Base-by-base conservation (phyloP, 2,113 vertebrate genomes). In the Beaufortia kweichowensis region DNA sequence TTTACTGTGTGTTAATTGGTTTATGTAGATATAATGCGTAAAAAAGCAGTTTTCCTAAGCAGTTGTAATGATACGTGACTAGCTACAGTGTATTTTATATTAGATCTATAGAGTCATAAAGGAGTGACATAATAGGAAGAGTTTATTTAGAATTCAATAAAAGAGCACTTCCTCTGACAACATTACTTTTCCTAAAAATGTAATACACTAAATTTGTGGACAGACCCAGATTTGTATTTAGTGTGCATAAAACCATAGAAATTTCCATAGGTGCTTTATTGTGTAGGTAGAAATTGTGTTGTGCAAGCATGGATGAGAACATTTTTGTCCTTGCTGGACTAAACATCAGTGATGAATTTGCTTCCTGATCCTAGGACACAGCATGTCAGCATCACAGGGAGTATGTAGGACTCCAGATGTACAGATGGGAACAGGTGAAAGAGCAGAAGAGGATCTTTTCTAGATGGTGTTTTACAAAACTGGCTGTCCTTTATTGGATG, bases 171-270 rank as follows among this genome's bases (percentile, higher is more conserved):
- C n/a, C n/a, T n/a, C n/a, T 41, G 8, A 39, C 23, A 24, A 26
- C 21, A 6, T 71, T 33, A 28, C n/a, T 69, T 69, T 33, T 69
- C 53, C 53, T 19, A 24, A 4, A 71, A 71, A 17, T 59, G 14
- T 71, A 31, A 31, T 53, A 57, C 24, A 57, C 10, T 57, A 28
- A 57, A 26, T 57, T 57, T 8, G 48, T 3, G 46, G 48, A 69
- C 33, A 69, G 41, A 50, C 33, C 6, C 29, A 39, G 14, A 7
- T 71, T 71, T 39, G 23, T 71, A 71, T 71, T 71, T 53, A 26
- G 21, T 21, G 23, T 19, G 43, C 10, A 53, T 71, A 6, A 29
- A 46, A n/a, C 14, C 12, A 19, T 19, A 46, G 14, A 41, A 4
- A 46, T 46, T 46, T 46, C 10, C 26, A 23, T 14, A 64, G 15